Evolutionary conservation across 2,888 invertebrate genomes (phyloP), one percentile per base, ranked within the genome.

Genomic region (Archaeoteleia sp.): DNA sequence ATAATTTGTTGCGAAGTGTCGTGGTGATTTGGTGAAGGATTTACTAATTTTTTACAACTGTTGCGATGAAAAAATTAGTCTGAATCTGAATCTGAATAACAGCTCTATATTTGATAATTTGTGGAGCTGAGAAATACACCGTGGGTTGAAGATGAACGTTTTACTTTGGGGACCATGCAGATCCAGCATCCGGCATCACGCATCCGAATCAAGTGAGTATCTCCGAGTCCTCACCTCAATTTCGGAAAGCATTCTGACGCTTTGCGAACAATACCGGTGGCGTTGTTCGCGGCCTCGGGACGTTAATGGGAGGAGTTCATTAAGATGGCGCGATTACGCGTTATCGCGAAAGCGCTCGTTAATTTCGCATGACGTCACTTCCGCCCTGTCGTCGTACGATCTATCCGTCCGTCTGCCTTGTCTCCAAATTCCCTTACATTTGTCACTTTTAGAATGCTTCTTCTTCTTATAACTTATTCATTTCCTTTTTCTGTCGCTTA

Each of bases 241-340:
- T 35, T 35, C 2, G 35, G 35, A 35, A 35, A 35, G 35, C 35
- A 35, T 13, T 15, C 4, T 1, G 8, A 35, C 45, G 37, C 37
- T 45, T 12, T 25, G 35, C 9, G 70, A 58, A 57, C 70, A 67
- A 73, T 63, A 66, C 32, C 42, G 12, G 15, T 71, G 71, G 58
- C 55, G 73, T 57, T 55, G 70, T 70, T 70, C 67, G 72, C 73
- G 71, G 73, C 75, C 78, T 74, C 75, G 62, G 51, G 74, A 73
- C 75, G 76, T 74, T 78, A 77, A 79, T 77, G 77, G 77, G 74
- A 75, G 74, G 76, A 76, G 77, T 80, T 80, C 78, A 80, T 80
- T 80, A 80, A 78, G 79, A 80, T 80, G 72, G 70, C 69, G 68
- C 75, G 78, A 80, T 80, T 75, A 75, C 32, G 65, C 70, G 62